Percentiles rank a stretch among this genome's conserved stretches.
phyloP scores from a whole-genome alignment of 2,113 vertebrate genomes.

The Chamaetylas fuelleborni region DNA sequence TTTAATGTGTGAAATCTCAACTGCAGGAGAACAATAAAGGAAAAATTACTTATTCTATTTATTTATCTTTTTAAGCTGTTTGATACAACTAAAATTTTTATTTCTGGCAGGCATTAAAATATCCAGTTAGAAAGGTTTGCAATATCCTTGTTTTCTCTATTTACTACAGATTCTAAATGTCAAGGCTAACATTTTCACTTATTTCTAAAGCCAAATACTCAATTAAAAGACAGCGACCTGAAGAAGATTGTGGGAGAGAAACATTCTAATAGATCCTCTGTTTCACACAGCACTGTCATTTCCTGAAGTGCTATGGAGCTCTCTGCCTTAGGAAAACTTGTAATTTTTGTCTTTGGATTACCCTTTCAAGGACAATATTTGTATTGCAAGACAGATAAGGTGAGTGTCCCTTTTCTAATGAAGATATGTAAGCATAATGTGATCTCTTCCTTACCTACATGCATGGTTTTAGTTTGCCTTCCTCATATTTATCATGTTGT shows the following conservation, averaged over 20 bases:
- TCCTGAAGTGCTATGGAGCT: not conserved
- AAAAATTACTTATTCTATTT: not conserved
- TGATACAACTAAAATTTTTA: not conserved
- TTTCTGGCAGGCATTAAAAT: not conserved
- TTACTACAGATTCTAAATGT: not conserved
- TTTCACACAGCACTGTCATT: not conserved
- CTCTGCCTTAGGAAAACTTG: not conserved
- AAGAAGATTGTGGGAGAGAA: not conserved
- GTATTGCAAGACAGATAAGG: not conserved
- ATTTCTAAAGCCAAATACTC: not conserved
- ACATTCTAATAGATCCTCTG: not conserved
- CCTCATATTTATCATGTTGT: not conserved
- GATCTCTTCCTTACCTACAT: not conserved
- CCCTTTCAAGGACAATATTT: not conserved
- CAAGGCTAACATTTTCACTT: not conserved
- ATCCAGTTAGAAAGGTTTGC: not conserved
- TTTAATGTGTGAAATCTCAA: not conserved
- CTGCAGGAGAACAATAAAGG: not conserved
- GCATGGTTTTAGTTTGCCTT: not conserved
- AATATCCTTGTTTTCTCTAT: not conserved
- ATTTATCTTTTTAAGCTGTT: not conserved
- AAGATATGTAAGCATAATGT: not conserved
- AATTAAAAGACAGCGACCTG: not conserved
- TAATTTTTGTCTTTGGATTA: not conserved
- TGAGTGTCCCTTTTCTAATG: not conserved